Evolutionary conservation across 2,113 vertebrate species (phyloP), one percentile per base, ranked within the genome.

Genomic region (Triplophysa rosa): DNA sequence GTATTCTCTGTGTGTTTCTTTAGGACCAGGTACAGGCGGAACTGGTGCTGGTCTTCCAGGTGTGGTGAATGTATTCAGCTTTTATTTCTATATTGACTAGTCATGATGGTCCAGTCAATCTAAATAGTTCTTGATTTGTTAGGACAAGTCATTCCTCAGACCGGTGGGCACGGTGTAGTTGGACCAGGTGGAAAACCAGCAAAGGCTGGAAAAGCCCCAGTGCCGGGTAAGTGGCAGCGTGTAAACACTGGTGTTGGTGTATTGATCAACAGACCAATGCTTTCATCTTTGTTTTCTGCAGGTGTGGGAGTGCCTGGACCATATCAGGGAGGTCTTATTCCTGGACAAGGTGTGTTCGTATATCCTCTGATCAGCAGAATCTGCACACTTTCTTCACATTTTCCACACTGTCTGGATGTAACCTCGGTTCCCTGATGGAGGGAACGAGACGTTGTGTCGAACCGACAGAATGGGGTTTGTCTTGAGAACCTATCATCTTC

Each of bases 231-330:
- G 65, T 66, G 13, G 54, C n/a, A 49, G 65, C 29, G 8, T 49
- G 33, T 64, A 33, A 64, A 19, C 67, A 10, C n/a, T 23, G 17
- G 17, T 73, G 68, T 17, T 59, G 81, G 86, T 84, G 58, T 16
- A 16, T 62, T 23, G n/a, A 65, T 65, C 47, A 58, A 24, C 11
- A 56, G 33, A 72, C 37, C 42, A 64, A 8, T 7, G 19, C 49
- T 78, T 67, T 33, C 72, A 17, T 19, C 79, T 14, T 80, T 17
- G 5, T 77, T 84, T 75, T 67, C 80, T 82, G 54, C 84, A 93
- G 91, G 91, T 80, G 88, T 92, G n/a, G 91, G 91, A 56, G 85
- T 93, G 1, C 92, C 93, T 80, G 93, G 92, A 84, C 90, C 92
- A 68, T 93, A 91, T 71, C 92, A 93, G 87, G 90, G 89, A 76